Evolutionary conservation across 2,888 invertebrate species (phyloP).

Genomic region (Archips xylosteana): DNA sequence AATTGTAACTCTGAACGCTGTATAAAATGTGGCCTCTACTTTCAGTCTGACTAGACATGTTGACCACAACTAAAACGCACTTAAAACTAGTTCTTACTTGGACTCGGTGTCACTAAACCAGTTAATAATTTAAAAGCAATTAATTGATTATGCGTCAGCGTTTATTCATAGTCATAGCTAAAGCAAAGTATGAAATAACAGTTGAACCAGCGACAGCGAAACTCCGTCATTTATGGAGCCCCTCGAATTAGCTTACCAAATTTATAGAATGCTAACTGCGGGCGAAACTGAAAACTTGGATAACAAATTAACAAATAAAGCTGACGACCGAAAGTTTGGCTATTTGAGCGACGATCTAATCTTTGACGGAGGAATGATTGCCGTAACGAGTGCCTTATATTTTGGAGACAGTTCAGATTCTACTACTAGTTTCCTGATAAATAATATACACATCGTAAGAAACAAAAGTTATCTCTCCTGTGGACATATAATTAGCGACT

Average conservation of each 20-base stretch:
- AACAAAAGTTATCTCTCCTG: no score
- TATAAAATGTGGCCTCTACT: no score
- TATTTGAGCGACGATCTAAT: slow-evolving; percentile 52
- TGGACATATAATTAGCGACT: no score
- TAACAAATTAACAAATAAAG: slow-evolving; percentile 58
- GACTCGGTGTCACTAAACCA: neutral
- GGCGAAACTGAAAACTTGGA: slow-evolving; percentile 41
- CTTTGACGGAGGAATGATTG: slow-evolving; percentile 49
- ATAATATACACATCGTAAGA: no score
- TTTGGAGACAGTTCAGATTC: slow-evolving; percentile 40
- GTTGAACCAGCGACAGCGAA: slow-evolving; percentile 6
- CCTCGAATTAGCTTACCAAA: slow-evolving; percentile 44
- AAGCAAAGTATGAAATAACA: neutral
- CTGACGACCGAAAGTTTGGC: slow-evolving; percentile 50
- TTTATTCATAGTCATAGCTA: neutral
- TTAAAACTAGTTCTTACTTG: no score
- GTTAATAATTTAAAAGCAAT: neutral
- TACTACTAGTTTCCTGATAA: neutral
- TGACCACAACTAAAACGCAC: no score
- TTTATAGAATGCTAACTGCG: slow-evolving; percentile 33
- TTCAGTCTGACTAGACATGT: no score
- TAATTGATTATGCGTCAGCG: neutral
- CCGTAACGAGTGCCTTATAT: slow-evolving; percentile 49
- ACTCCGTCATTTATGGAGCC: slow-evolving; percentile 33
- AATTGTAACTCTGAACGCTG: no score